These are phyloP conservation scores for Tringa solitaria DNA, from an alignment of 2,113 vertebrate genomes.

Conservation along the genomic window DNA sequence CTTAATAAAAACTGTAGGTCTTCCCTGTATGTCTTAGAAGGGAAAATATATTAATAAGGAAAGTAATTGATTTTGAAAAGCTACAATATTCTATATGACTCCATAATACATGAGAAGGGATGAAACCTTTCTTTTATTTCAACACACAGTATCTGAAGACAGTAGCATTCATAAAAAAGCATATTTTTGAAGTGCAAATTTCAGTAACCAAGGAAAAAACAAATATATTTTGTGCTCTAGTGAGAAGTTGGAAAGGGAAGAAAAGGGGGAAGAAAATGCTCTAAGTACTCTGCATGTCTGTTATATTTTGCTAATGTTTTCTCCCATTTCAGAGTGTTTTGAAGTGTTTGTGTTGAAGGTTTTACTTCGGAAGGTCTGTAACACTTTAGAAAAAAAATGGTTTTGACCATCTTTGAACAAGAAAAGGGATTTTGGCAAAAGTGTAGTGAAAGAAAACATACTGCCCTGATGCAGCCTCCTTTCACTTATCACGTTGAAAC, in stretches of 20 bases:
- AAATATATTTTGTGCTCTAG: background rate
- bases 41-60: background rate
- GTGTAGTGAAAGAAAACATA: background rate
- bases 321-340: background rate
- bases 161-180: background rate
- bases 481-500: background rate
- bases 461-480: background rate
- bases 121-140: background rate
- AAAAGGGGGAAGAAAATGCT: accelerated
- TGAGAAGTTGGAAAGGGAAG: background rate
- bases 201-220: background rate
- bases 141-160: background rate
- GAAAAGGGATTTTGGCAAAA: background rate
- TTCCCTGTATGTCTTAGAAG: background rate
- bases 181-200: background rate
- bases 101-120: background rate
- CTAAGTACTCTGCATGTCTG: background rate
- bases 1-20: background rate
- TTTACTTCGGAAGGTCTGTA: background rate
- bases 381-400: background rate
- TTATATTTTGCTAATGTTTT: background rate
- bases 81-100: background rate
- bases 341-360: no score
- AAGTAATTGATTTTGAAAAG: background rate
- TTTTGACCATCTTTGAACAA: background rate